A percentile compares a stretch with the other conserved stretches of the same genome.
Evolutionary conservation across 2,888 invertebrate species (phyloP).

Genomic region (Leptinotarsa peninsularis): DNA sequence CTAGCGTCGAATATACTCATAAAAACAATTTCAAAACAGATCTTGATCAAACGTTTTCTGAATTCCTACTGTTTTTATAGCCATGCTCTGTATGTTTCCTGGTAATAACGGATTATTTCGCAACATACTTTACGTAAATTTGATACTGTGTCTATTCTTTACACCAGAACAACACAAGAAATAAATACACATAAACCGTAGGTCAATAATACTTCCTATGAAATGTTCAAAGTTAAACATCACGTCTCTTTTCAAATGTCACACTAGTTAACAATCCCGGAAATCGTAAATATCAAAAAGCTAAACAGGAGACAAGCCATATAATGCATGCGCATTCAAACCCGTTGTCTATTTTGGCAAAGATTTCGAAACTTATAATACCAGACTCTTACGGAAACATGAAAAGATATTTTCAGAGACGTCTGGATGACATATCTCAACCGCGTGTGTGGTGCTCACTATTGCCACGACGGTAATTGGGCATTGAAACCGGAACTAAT

Average conservation of each 20-base stretch:
- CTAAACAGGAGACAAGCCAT: slow-evolving; percentile 14
- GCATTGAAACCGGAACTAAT: background rate
- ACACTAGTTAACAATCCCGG: slow-evolving; percentile 12
- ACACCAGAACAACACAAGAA: background rate
- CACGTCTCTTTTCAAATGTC: background rate
- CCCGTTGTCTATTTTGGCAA: slow-evolving; percentile 13
- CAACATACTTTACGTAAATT: background rate
- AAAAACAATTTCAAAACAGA: too few species aligned
- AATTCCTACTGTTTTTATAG: too few species aligned
- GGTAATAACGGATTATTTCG: background rate
- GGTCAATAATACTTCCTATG: background rate
- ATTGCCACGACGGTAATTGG: background rate
- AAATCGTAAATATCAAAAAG: slow-evolving; percentile 18
- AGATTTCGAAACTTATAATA: background rate
- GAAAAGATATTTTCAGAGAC: slow-evolving; percentile 14
- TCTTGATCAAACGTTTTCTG: too few species aligned
- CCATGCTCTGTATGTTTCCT: background rate
- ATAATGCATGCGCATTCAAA: background rate
- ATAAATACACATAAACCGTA: background rate
- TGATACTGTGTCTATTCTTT: background rate
- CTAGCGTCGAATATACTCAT: too few species aligned
- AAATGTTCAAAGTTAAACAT: background rate
- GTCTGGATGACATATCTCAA: slow-evolving; percentile 1
- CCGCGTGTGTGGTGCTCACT: slow-evolving; percentile 11
- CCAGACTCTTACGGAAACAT: slow-evolving; percentile 10